These are phyloP conservation scores for Phylloscopus collybita DNA, from an alignment of 2,797 vertebrate species.

Conservation along the genomic window DNA sequence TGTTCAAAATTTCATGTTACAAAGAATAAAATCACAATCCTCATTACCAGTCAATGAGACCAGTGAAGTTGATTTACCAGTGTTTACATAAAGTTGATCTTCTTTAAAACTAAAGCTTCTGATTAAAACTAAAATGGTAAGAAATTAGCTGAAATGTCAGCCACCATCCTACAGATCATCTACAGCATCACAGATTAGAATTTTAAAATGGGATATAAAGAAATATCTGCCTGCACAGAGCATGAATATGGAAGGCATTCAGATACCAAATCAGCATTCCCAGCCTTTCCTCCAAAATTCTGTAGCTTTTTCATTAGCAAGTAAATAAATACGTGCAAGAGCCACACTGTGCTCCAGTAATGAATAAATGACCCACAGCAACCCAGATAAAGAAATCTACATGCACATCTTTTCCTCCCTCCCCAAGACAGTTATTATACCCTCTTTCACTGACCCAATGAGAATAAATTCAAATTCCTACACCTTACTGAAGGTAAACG, in stretches of 20 bases:
- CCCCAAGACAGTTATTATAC: neutral
- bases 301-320: neutral
- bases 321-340: neutral
- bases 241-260: neutral
- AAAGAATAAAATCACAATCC: neutral
- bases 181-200: neutral
- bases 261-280: neutral
- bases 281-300: neutral
- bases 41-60: neutral
- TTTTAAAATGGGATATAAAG: neutral
- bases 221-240: neutral
- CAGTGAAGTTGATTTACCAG: neutral
- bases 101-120: neutral
- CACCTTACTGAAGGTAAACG: neutral
- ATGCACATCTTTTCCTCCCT: neutral
- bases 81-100: slow-evolving; percentile 1
- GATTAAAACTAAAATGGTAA: slow-evolving; percentile 8
- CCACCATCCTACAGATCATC: slow-evolving; percentile 33
- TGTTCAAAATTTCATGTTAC: neutral
- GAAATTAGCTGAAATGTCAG: slow-evolving; percentile 10
- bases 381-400: neutral
- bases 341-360: neutral
- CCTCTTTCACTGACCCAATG: neutral
- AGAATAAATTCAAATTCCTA: neutral
- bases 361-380: neutral